Conservation (phyloP, 1,140 invertebrate genomes). For the Manduca sexta region DNA sequence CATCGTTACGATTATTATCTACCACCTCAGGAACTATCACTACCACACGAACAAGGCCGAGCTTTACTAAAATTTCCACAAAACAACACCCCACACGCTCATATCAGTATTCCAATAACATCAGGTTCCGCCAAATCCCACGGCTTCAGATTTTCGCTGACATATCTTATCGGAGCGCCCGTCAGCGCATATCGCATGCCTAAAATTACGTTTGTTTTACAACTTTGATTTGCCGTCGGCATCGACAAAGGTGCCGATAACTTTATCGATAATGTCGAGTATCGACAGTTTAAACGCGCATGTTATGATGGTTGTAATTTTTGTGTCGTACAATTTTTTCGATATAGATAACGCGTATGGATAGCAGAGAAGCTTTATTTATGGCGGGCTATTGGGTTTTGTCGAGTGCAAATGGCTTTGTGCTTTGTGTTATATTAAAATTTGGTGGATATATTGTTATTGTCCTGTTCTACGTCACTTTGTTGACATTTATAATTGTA, state of each 20-base stretch:
- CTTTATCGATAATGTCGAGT: conserved; percentile 26
- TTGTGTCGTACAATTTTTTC: conserved; percentile 62
- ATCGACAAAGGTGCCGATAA: conserved; percentile 46
- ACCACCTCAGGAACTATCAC: too few species aligned
- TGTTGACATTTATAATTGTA: too few species aligned
- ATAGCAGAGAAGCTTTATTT: conserved; percentile 21
- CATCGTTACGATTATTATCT: too few species aligned
- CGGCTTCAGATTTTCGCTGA: conserved; percentile 65
- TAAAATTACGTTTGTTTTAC: conserved; percentile 69
- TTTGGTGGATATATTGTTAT: neutral
- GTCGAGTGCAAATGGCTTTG: neutral
- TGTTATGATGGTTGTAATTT: conserved; percentile 69
- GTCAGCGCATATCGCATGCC: conserved; percentile 50
- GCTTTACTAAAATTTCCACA: too few species aligned
- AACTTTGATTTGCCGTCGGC: conserved; percentile 65
- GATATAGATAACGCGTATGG: conserved; percentile 48
- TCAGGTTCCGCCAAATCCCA: conserved; percentile 48
- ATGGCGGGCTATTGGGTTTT: conserved; percentile 1
- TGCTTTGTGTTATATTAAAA: conserved; percentile 9
- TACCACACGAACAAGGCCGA: too few species aligned
- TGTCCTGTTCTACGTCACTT: too few species aligned
- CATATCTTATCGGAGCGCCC: conserved; percentile 47
- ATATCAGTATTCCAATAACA: conserved; percentile 45
- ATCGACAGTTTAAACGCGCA: conserved; percentile 52
- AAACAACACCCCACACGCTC: too few species aligned